A percentile compares a stretch with the other conserved stretches of the same genome.
Evolutionary conservation across 1,140 invertebrate species (phyloP).

Genomic region (Lepidurus couesii): DNA sequence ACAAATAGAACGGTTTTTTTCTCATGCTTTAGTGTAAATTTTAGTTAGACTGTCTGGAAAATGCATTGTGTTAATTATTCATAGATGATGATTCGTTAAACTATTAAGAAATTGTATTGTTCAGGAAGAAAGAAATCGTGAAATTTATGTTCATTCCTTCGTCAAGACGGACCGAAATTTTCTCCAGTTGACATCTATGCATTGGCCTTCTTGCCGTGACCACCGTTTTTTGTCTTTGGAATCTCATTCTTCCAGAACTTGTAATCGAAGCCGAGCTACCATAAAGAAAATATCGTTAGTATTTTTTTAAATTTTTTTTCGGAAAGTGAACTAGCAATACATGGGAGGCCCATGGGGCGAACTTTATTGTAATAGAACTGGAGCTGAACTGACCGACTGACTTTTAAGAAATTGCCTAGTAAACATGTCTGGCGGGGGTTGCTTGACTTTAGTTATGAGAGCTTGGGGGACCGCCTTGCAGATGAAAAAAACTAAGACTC

Average conservation of each 20-base stretch:
- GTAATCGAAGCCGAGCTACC: constrained; percentile 8
- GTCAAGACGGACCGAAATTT: background rate
- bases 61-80: background rate
- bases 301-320: background rate
- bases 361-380: background rate
- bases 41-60: background rate
- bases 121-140: background rate
- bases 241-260: constrained; percentile 19
- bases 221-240: background rate
- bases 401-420: too few species aligned
- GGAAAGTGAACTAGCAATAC: constrained; percentile 1
- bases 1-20: background rate
- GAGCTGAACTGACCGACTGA: too few species aligned
- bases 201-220: background rate
- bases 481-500: too few species aligned
- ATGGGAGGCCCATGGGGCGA: background rate
- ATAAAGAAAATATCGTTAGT: background rate
- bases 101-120: background rate
- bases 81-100: background rate
- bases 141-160: background rate
- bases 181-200: background rate
- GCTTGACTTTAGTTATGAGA: background rate
- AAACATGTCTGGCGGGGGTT: too few species aligned
- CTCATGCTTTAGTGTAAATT: background rate
- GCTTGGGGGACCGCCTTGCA: background rate